phyloP scores from a whole-genome alignment of 2,113 vertebrate genomes.

The Chloebia gouldiae region DNA sequence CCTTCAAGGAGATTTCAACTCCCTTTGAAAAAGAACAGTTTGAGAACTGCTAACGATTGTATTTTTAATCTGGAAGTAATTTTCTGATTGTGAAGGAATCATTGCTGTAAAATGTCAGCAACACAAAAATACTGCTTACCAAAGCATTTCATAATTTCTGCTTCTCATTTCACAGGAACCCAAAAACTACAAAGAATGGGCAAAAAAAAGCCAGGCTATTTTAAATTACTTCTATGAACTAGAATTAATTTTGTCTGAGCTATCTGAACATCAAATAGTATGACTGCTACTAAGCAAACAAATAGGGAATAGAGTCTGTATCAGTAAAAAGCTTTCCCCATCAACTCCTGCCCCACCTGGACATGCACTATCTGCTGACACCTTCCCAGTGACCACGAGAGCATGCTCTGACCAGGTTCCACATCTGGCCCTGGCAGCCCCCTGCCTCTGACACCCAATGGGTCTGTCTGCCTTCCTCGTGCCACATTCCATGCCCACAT shows the following conservation, averaged over 20 bases:
- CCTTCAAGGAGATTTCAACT: not conserved
- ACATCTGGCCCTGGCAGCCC: not conserved
- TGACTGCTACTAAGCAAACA: not conserved
- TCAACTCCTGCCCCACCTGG: rapidly evolving
- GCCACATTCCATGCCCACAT: rapidly evolving
- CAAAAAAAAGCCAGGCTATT: not conserved
- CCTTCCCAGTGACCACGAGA: rapidly evolving
- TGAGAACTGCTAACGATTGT: not conserved
- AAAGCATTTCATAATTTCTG: not conserved
- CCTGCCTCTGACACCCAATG: not conserved
- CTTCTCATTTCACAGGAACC: not conserved
- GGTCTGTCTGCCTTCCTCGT: not conserved
- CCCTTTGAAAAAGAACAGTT: not conserved
- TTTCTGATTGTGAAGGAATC: not conserved
- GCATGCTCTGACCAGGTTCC: not conserved
- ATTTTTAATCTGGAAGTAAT: not conserved
- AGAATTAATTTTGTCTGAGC: not conserved
- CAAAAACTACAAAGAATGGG: not conserved
- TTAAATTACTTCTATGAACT: not conserved
- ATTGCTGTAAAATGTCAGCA: not conserved
- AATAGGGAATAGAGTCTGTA: rapidly evolving
- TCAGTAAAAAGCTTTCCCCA: not conserved
- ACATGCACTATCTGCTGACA: not conserved
- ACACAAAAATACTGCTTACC: not conserved
- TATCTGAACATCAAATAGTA: not conserved